Base-by-base conservation (phyloP, 2,797 vertebrate species). In the Takifugu rubripes region DNA sequence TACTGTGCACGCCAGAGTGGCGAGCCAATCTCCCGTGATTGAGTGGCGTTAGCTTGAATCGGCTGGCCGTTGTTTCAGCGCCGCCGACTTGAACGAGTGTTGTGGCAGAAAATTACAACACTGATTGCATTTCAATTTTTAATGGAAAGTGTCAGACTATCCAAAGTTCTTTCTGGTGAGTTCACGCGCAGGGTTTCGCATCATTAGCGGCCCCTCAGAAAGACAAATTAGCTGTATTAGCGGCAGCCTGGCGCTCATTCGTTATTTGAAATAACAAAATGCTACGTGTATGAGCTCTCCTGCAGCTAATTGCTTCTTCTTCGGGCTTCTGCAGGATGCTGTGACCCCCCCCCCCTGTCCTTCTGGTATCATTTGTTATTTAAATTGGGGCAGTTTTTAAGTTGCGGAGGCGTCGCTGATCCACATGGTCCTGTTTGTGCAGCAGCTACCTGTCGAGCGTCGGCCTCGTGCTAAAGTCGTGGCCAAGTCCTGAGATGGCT, bases 161-260 rank as follows among this genome's bases (percentile, higher is more conserved):
- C 77, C 66, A 69, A 71, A 74, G 77, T 75, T 86, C 82, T 83
- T 66, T 50, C 61, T 56, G 49, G 61, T 7, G 68, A 79, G 82
- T 87, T 88, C 76, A 81, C 50, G 44, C 56, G 49, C 66, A 73
- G 64, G 82, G 84, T 84, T 89, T 88, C 83, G 67, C 76, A 49
- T 81, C 88, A 91, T 92, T 92, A 92, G 76, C 75, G 31, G 58
- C 68, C 36, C 75, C 81, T 88, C 85, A 87, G 64, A 82, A 89
- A 91, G 89, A 91, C 85, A 88, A 90, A 92, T 90, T 80, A 88
- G 72, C 52, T 84, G 80, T 84, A 90, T 91, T 92, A 90, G 76
- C 70, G 69, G 73, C 75, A 42, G 66, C 82, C 83, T 82, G 84
- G 89, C 86, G 75, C 83, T 90, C 76, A 90, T 90, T 87, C 85